Conservation (phyloP, 64 coral and sea anemone species). For the Actinia tenebrosa region DNA sequence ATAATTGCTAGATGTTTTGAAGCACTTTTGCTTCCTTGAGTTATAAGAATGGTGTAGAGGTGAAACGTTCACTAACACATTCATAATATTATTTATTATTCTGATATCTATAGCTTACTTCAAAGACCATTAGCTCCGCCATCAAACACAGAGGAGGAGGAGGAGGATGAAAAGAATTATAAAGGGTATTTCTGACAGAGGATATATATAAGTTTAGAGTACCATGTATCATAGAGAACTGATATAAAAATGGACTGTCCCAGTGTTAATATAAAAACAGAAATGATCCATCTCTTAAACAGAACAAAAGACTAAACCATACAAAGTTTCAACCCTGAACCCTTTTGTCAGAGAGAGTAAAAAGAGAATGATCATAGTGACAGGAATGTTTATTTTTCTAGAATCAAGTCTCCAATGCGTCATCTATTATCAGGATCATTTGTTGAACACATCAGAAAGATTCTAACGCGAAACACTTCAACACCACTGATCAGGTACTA, state of each 20-base stretch:
- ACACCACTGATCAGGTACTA: slow-evolving; percentile 65
- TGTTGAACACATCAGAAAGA: slow-evolving; percentile 58
- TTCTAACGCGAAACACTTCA: slow-evolving; percentile 67
- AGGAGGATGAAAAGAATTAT: background rate
- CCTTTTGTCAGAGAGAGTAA: too few relatives aligned
- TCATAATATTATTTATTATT: background rate
- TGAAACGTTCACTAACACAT: background rate
- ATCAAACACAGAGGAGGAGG: background rate
- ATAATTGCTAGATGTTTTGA: background rate
- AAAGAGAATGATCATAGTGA: too few relatives aligned
- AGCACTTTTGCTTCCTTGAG: too few relatives aligned
- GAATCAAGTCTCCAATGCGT: slow-evolving; percentile 61
- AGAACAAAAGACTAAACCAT: too few relatives aligned
- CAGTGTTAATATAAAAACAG: too few relatives aligned
- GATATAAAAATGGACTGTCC: too few relatives aligned
- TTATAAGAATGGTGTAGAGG: too few relatives aligned
- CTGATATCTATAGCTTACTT: background rate
- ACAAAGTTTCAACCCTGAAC: too few relatives aligned
- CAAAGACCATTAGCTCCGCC: background rate
- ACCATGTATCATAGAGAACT: too few relatives aligned
- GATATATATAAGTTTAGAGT: too few relatives aligned
- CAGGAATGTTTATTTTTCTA: background rate
- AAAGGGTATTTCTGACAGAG: background rate
- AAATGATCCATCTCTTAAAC: too few relatives aligned
- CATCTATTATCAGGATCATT: slow-evolving; percentile 76